Evolutionary conservation across 2,113 vertebrate genomes (phyloP).

Genomic region (Hippocampus zosterae): DNA sequence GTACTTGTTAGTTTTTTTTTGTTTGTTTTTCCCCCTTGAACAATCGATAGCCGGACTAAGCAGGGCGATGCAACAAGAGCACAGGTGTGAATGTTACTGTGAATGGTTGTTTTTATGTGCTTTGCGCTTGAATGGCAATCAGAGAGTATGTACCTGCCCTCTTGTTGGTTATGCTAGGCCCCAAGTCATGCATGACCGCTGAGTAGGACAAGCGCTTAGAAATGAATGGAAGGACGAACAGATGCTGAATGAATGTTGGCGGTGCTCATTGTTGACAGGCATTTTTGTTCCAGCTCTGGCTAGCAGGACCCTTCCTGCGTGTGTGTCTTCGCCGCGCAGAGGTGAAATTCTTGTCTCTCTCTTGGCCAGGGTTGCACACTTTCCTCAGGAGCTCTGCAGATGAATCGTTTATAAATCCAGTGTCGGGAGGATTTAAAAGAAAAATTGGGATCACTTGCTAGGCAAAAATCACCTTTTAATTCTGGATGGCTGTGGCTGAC

Average conservation of each 20-base stretch:
- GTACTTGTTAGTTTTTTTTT: no score
- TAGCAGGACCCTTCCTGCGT: constrained; percentile 17
- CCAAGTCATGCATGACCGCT: neutral
- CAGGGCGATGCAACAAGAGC: no score
- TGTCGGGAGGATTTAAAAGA: no score
- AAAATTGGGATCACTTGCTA: neutral
- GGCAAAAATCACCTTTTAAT: constrained; percentile 52
- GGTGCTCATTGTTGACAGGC: neutral
- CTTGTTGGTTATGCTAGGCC: no score
- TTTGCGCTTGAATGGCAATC: no score
- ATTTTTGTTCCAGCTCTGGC: constrained; percentile 33
- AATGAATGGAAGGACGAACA: neutral
- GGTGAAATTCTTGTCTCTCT: constrained; percentile 31
- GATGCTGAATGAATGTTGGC: neutral
- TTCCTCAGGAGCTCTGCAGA: constrained; percentile 60
- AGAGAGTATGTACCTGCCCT: no score
- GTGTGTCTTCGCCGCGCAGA: constrained; percentile 26
- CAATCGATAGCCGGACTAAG: no score
- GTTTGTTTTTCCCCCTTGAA: no score
- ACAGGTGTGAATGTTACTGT: no score
- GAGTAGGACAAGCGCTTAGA: neutral
- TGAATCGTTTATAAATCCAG: neutral
- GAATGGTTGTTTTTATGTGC: no score
- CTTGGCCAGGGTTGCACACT: constrained; percentile 54
- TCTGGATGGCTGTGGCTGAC: constrained; percentile 57